Evolutionary conservation across 1,140 invertebrate species (phyloP).

Genomic region (Saccostrea cuccullata): DNA sequence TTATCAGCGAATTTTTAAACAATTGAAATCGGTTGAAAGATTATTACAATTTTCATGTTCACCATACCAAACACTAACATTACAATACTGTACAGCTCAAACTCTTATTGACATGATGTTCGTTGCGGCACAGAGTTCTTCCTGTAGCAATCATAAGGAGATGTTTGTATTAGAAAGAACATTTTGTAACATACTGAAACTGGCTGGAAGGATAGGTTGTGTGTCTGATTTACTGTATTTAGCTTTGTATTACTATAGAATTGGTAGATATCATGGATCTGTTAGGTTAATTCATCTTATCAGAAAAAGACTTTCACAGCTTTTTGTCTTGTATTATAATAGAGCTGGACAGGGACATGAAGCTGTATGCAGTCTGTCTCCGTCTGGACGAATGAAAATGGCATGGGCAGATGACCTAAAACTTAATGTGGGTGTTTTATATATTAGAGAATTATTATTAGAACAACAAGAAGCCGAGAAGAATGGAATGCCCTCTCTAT

Average conservation of each 20-base stretch:
- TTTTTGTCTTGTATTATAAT: background rate
- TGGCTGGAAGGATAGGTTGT: background rate
- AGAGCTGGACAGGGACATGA: background rate
- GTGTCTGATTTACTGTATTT: background rate
- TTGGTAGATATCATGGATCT: background rate
- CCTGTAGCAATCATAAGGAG: background rate
- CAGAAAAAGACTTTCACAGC: background rate
- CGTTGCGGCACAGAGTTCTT: background rate
- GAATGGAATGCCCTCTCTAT: background rate
- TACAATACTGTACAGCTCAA: background rate
- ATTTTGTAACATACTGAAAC: background rate
- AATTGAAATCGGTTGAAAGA: background rate
- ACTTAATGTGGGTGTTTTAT: background rate
- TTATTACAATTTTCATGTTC: background rate
- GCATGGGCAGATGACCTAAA: background rate
- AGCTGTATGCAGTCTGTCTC: background rate
- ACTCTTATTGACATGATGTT: background rate
- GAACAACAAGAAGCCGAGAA: background rate
- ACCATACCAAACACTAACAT: background rate
- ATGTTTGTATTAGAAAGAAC: background rate
- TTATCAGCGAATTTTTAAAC: background rate
- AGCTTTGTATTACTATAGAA: background rate
- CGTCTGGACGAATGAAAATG: background rate
- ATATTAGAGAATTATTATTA: background rate
- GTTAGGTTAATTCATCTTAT: background rate